Evolutionary conservation across 2,113 vertebrate species (phyloP).

Genomic region (Tupaia chinensis): DNA sequence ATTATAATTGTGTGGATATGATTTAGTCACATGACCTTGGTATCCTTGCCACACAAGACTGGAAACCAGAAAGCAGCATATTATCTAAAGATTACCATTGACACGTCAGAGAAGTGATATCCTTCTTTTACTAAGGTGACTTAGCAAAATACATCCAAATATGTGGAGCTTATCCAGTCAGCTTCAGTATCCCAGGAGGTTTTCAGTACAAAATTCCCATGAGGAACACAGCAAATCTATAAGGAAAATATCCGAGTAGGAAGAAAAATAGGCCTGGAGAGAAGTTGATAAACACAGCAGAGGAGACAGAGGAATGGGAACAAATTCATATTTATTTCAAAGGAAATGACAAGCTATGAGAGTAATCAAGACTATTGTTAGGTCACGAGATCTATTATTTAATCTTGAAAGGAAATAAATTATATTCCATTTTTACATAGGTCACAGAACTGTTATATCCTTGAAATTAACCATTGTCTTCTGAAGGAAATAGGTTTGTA

Average conservation of each 20-base stretch:
- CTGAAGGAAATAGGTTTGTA: background rate
- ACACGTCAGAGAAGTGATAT: background rate
- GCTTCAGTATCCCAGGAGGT: background rate
- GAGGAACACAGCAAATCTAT: background rate
- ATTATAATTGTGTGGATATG: background rate
- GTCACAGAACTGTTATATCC: background rate
- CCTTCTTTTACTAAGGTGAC: background rate
- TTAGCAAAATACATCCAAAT: background rate
- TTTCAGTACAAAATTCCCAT: background rate
- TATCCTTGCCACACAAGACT: background rate
- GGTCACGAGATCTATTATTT: background rate
- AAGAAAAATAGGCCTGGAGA: background rate
- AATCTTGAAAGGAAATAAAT: background rate
- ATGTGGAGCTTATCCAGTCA: background rate
- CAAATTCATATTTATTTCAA: background rate
- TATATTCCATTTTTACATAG: background rate
- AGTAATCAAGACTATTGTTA: background rate
- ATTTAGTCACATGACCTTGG: background rate
- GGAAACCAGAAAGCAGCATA: background rate
- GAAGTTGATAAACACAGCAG: background rate
- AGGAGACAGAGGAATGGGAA: background rate
- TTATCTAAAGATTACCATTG: background rate
- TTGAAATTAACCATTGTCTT: background rate
- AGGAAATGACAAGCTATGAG: background rate
- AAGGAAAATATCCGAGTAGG: background rate